phyloP scores from a whole-genome alignment of 2,888 invertebrate species.

The Eumacrocentrus americanus region DNA sequence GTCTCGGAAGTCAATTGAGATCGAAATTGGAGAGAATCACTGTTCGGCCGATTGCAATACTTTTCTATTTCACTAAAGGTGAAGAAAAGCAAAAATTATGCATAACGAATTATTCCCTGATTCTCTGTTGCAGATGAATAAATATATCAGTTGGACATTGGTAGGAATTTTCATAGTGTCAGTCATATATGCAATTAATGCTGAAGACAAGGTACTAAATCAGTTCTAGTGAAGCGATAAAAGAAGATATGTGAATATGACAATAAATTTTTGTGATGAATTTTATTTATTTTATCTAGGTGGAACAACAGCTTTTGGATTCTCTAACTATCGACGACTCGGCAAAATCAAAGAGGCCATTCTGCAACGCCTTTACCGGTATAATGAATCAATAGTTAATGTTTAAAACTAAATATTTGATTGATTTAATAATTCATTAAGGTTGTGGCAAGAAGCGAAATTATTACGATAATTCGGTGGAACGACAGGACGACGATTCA shows the following conservation, averaged over 20 bases:
- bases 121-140: conserved; percentile 3
- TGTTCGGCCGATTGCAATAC: too few relatives aligned
- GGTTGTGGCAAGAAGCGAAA: conserved; percentile 53
- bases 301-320: conserved; percentile 42
- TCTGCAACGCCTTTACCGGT: conserved; percentile 91
- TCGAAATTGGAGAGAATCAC: too few relatives aligned
- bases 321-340: conserved; percentile 32
- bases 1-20: too few relatives aligned
- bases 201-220: conserved; percentile 16
- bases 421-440: conserved; percentile 23
- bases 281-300: conserved; percentile 30
- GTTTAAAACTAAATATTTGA: neutral
- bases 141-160: conserved; percentile 1
- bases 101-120: neutral
- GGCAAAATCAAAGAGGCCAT: conserved; percentile 72
- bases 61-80: conserved; percentile 20
- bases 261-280: neutral
- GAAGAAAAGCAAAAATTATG: neutral
- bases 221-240: neutral
- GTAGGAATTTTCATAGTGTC: conserved; percentile 7
- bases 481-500: conserved; percentile 22
- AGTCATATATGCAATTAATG: neutral
- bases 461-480: conserved; percentile 32
- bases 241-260: neutral
- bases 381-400: conserved; percentile 31